Evolutionary conservation across 2,113 vertebrate species (phyloP).

Genomic region (Anthoscopus minutus): DNA sequence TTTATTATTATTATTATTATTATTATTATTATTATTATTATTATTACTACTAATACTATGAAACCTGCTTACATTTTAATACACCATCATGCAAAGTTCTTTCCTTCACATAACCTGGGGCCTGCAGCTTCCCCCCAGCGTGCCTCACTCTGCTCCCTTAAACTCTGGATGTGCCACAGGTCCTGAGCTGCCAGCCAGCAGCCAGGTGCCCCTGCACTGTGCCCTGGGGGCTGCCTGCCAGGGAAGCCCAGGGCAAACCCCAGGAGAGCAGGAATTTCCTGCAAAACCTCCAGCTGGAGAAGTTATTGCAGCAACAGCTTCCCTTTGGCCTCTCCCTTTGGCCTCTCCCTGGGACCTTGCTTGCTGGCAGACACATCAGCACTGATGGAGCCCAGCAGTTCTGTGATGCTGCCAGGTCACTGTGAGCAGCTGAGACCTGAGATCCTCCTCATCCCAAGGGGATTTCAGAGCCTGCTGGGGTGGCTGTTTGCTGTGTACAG

Average conservation of each 20-base stretch:
- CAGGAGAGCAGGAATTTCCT: background rate
- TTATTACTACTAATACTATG: too few relatives aligned
- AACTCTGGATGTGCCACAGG: background rate
- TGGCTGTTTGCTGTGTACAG: background rate
- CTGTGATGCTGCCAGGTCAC: background rate
- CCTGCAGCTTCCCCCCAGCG: background rate
- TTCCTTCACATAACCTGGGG: background rate
- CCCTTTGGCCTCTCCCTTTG: background rate
- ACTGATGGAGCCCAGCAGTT: background rate
- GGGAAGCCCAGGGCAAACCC: background rate
- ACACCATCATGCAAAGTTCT: background rate
- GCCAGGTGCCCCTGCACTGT: background rate
- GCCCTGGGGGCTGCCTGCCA: background rate
- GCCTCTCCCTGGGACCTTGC: background rate
- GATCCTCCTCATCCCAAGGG: background rate
- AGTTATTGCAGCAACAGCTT: background rate
- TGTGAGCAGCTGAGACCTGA: background rate
- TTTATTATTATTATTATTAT: too few relatives aligned
- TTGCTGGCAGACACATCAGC: background rate
- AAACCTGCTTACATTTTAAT: background rate
- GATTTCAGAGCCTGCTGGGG: background rate
- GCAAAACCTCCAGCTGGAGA: background rate
- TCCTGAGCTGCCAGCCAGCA: background rate
- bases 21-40: too few relatives aligned
- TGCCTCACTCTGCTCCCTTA: background rate